A percentile compares a stretch with the other conserved stretches of the same genome.
These are phyloP conservation scores for Cinclus cinclus DNA, from an alignment of 2,113 vertebrate species.

Conservation along the genomic window DNA sequence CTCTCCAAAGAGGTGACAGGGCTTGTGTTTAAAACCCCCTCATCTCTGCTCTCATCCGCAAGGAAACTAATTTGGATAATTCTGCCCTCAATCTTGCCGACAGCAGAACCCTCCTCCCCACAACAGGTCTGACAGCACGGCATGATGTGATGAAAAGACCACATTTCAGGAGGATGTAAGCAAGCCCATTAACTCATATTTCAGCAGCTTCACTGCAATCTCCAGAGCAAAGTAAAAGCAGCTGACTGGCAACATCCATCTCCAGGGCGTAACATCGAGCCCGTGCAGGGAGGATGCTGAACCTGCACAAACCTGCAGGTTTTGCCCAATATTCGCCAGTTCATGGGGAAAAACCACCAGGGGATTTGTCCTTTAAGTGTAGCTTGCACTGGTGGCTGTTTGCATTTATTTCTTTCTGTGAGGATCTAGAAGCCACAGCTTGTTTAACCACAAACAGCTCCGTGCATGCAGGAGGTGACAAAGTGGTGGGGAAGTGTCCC, in stretches of 20 bases:
- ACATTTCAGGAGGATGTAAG: background rate
- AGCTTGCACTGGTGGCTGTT: background rate
- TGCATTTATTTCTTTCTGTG: background rate
- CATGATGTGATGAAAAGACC: conserved; percentile 33
- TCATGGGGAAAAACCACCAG: background rate
- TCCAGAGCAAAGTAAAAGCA: background rate
- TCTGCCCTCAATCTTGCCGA: conserved; percentile 46
- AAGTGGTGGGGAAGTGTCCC: background rate
- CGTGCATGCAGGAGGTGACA: accelerated
- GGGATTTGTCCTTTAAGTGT: background rate
- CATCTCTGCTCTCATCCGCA: background rate
- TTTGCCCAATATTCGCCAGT: background rate
- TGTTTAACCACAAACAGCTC: background rate
- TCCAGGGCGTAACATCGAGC: accelerated
- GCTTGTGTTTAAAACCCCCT: background rate
- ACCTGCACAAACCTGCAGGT: background rate
- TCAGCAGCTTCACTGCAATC: conserved; percentile 27
- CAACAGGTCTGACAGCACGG: conserved; percentile 42
- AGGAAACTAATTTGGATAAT: conserved; percentile 47
- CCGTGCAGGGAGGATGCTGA: background rate
- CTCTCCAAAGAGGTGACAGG: background rate
- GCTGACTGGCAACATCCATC: conserved; percentile 9
- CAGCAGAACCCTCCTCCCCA: conserved; percentile 39
- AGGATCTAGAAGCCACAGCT: background rate
- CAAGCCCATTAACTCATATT: conserved; percentile 51